Percentiles rank a stretch among this genome's conserved stretches.
These are phyloP conservation scores for Channa striata DNA, from an alignment of 2,797 vertebrate genomes.

Conservation along the genomic window DNA sequence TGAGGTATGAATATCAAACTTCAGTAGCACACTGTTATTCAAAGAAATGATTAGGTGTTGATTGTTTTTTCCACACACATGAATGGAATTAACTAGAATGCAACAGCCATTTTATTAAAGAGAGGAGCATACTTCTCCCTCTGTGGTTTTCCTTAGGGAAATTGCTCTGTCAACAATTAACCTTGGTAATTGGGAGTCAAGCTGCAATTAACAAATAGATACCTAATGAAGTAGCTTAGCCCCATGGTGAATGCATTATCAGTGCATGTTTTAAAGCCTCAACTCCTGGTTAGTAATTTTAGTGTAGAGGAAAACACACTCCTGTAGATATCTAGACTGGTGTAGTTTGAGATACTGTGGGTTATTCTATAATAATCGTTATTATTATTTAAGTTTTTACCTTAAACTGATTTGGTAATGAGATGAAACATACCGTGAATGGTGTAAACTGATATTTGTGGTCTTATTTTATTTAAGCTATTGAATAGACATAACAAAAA, in stretches of 20 bases:
- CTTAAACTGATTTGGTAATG: slow-evolving; percentile 41
- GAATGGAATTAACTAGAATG: slow-evolving; percentile 59
- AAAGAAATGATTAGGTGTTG: slow-evolving; percentile 70
- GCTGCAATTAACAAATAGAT: slow-evolving; percentile 85
- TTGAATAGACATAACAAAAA: neutral
- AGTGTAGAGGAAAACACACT: slow-evolving; percentile 50
- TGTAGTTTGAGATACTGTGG: neutral
- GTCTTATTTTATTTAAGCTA: slow-evolving; percentile 3
- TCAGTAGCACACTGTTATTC: slow-evolving; percentile 66
- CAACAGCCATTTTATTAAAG: slow-evolving; percentile 59
- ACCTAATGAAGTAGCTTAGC: slow-evolving; percentile 82
- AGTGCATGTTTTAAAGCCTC: slow-evolving; percentile 54
- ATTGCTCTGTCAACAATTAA: slow-evolving; percentile 83
- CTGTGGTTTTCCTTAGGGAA: slow-evolving; percentile 71
- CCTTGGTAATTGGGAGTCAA: slow-evolving; percentile 86
- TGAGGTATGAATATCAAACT: slow-evolving; percentile 78
- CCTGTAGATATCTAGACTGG: slow-evolving; percentile 27
- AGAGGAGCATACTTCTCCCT: slow-evolving; percentile 42
- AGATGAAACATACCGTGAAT: slow-evolving; percentile 6
- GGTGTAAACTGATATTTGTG: slow-evolving; percentile 5
- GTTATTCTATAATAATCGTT: slow-evolving; percentile 32
- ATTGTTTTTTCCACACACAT: slow-evolving; percentile 62
- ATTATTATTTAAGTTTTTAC: slow-evolving; percentile 32
- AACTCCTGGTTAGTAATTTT: slow-evolving; percentile 46
- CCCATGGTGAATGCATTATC: slow-evolving; percentile 74